These are phyloP conservation scores for Megaceryle torquata DNA, from an alignment of 2,113 vertebrate genomes.

Conservation along the genomic window DNA sequence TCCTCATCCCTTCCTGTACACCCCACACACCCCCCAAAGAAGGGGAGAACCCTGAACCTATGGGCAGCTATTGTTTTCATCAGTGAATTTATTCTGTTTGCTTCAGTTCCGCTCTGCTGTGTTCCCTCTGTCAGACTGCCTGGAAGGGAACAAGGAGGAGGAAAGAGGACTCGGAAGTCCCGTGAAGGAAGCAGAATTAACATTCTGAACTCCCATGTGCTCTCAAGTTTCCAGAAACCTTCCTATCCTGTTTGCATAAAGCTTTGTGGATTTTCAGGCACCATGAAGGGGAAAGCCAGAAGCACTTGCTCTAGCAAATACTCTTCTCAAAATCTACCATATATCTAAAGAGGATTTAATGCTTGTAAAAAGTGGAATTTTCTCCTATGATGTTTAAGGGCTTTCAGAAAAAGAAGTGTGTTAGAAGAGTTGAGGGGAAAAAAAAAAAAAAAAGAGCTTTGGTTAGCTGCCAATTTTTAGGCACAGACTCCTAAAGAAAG, in stretches of 20 bases:
- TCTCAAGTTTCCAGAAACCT: not conserved
- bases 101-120: not conserved
- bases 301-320: not conserved
- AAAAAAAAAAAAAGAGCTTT: too few species aligned
- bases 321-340: not conserved
- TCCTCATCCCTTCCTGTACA: not conserved
- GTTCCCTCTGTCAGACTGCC: not conserved
- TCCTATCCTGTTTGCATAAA: not conserved
- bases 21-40: accelerated
- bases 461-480: not conserved
- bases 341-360: constrained; percentile 5
- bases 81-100: not conserved
- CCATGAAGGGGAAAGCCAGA: not conserved
- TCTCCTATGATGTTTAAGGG: not conserved
- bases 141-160: not conserved
- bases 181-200: not conserved
- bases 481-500: not conserved
- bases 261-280: not conserved
- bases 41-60: not conserved
- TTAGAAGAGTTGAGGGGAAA: not conserved
- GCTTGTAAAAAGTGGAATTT: not conserved
- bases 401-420: not conserved
- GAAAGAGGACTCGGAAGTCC: not conserved
- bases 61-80: not conserved
- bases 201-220: not conserved